These are phyloP conservation scores for Parnassius orleans DNA, from an alignment of 2,888 invertebrate species.

Conservation along the genomic window DNA sequence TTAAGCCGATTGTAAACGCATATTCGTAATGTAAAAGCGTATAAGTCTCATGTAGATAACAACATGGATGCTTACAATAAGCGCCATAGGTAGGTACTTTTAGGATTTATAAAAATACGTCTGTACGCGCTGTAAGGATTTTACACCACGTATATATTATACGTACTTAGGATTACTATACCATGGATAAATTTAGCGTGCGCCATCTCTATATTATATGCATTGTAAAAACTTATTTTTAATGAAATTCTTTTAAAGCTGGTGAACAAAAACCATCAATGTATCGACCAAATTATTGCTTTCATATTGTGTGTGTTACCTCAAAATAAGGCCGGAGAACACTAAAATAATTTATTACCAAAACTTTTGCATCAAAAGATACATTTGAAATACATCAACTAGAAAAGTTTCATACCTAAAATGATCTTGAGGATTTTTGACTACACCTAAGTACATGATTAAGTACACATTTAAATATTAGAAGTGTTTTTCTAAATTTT, in stretches of 20 bases:
- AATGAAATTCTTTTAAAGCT: too few relatives aligned
- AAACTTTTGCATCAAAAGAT: too few relatives aligned
- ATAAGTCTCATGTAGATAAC: background rate
- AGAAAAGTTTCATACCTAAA: conserved; percentile 1
- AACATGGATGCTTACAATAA: background rate
- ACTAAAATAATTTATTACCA: too few relatives aligned
- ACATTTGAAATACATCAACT: too few relatives aligned
- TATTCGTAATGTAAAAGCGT: background rate
- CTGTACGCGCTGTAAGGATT: background rate
- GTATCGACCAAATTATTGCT: too few relatives aligned
- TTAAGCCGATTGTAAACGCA: background rate
- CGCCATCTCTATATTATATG: too few relatives aligned
- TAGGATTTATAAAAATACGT: background rate
- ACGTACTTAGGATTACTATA: conserved; percentile 3
- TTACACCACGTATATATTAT: conserved; percentile 1
- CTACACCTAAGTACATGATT: conserved; percentile 15
- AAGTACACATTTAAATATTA: conserved; percentile 18
- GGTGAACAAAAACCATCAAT: too few relatives aligned
- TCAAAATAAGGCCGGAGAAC: too few relatives aligned
- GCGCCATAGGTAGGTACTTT: background rate
- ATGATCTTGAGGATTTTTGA: background rate
- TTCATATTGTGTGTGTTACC: too few relatives aligned
- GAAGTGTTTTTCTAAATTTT: conserved; percentile 10
- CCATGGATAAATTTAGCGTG: too few relatives aligned
- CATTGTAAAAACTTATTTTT: too few relatives aligned